Conservation (phyloP, 2,113 vertebrate genomes). For the Neomonachus schauinslandi region DNA sequence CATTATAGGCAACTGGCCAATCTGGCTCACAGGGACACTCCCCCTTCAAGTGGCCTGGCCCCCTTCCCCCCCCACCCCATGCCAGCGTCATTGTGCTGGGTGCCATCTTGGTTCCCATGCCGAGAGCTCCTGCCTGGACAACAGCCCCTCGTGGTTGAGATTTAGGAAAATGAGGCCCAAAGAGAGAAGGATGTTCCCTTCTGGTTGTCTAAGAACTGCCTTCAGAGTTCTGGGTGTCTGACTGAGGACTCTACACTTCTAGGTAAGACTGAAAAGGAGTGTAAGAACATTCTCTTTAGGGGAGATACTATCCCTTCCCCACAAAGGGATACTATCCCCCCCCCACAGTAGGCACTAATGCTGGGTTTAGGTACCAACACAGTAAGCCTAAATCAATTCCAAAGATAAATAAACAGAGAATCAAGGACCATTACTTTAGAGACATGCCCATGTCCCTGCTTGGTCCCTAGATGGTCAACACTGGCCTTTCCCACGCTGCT, state of each 20-base stretch:
- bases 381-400: not conserved
- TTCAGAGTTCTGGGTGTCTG: not conserved
- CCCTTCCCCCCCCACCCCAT: accelerated
- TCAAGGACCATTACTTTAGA: not conserved
- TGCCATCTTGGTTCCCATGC: not conserved
- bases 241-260: not conserved
- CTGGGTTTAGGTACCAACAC: not conserved
- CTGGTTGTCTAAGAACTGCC: not conserved
- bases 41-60: accelerated
- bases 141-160: not conserved
- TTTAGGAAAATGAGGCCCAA: too few species aligned
- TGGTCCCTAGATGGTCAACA: not conserved
- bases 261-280: not conserved
- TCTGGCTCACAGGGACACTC: not conserved
- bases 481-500: not conserved
- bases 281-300: not conserved
- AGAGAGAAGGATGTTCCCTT: not conserved
- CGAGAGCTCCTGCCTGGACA: not conserved
- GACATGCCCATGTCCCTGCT: not conserved
- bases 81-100: not conserved
- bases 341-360: not conserved
- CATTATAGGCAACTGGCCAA: not conserved
- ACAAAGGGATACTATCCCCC: not conserved
- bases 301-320: not conserved
- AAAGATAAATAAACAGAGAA: not conserved